A percentile compares a stretch with the other conserved stretches of the same genome.
These are phyloP conservation scores for Trinorchestia longiramus DNA, from an alignment of 1,140 invertebrate genomes.

Conservation along the genomic window DNA sequence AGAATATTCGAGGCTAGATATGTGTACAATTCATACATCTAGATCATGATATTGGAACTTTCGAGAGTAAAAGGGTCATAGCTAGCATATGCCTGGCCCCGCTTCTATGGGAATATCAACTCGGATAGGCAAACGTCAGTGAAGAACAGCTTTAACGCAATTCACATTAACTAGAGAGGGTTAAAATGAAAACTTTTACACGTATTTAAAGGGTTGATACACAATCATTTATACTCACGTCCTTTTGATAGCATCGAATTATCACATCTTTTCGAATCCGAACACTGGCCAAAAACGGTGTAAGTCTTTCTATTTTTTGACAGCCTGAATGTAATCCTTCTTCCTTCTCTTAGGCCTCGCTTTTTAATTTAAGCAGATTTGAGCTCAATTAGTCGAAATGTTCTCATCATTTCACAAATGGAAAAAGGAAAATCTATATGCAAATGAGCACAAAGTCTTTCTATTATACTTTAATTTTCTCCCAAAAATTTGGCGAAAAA, in stretches of 20 bases:
- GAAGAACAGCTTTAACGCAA: not conserved
- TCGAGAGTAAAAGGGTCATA: no score
- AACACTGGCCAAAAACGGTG: not conserved
- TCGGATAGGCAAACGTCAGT: not conserved
- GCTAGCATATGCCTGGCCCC: no score
- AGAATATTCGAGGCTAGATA: no score
- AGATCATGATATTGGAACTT: no score
- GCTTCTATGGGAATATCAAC: no score
- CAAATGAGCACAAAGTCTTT: constrained; percentile 49
- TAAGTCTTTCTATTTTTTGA: not conserved
- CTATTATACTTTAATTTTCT: constrained; percentile 55
- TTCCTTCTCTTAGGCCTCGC: constrained; percentile 23
- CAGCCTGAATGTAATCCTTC: not conserved
- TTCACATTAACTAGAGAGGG: not conserved
- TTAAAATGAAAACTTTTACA: not conserved
- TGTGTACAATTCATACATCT: no score
- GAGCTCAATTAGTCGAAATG: constrained; percentile 52
- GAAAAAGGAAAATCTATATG: constrained; percentile 50
- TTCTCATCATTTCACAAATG: constrained; percentile 46
- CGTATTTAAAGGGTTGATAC: not conserved
- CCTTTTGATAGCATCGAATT: not conserved
- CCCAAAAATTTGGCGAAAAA: constrained; percentile 28
- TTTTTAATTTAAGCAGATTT: constrained; percentile 51
- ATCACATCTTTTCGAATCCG: not conserved
- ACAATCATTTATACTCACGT: not conserved